Evolutionary conservation across 2,797 vertebrate genomes (phyloP), one percentile per base, ranked within the genome.

Genomic region (Cynopterus sphinx): DNA sequence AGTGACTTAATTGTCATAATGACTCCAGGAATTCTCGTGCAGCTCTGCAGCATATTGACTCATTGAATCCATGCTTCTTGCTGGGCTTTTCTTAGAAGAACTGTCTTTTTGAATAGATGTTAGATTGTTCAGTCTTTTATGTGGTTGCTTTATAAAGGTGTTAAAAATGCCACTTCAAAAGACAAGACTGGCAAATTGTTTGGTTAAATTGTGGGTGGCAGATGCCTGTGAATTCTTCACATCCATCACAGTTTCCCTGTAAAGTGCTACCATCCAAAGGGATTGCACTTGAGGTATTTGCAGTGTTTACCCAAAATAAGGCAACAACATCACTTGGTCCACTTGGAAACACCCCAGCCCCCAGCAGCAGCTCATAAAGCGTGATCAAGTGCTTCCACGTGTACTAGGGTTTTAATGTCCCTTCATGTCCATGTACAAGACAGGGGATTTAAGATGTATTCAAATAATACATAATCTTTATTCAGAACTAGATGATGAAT

Each of bases 141-240:
- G 59, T 85, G 82, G 87, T 82, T 95, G 81, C 39, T 95, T 95
- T 96, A 85, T 92, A 88, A 87, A 90, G 84, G 94, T 95, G 94
- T 95, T 95, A 85, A 92, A 94, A 97, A 84, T n/a, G 53, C 67
- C 84, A 51, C 70, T 92, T 83, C 59, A 49, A 87, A 94, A 96
- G 81, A 79, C 22, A 61, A 10, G 87, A 41, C 92, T 85, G 59
- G 90, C 81, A 97, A 95, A 87, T 87, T 95, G 90, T 90, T 95
- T 94, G 71, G 95, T 95, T 91, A 97, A 96, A 95, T 82, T 61
- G 59, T 59, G 84, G 12, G 0, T 87, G 87, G 81, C 92, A 94
- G 84, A 63, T 1, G 33, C 84, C 90, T 90, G 46, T 81, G 90
- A 89, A 90, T 91, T 89, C 63, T 93, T 79, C 92, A 93, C 65